These are phyloP conservation scores for Enteromius thamalakanensis DNA, from an alignment of 2,797 vertebrate species.

Conservation along the genomic window DNA sequence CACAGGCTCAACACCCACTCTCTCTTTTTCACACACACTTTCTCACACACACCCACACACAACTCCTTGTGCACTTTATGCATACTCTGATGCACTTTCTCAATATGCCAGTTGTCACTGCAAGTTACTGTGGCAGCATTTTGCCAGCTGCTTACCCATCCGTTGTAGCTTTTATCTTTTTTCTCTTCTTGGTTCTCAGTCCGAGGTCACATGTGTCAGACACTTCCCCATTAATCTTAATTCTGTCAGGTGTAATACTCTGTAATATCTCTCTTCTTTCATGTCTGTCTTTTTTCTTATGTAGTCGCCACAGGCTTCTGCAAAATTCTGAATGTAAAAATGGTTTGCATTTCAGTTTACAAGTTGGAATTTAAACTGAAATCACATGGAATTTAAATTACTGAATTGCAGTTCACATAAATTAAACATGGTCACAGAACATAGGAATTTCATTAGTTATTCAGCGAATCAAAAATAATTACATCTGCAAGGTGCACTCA, in stretches of 20 bases:
- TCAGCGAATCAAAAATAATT: background rate
- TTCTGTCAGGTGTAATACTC: slow-evolving; percentile 22
- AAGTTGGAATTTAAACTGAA: background rate
- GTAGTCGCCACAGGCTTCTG: background rate
- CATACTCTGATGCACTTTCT: slow-evolving; percentile 24
- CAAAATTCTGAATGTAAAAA: background rate
- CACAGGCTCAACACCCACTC: slow-evolving; percentile 38
- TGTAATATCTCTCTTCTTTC: background rate
- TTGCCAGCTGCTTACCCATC: slow-evolving; percentile 43
- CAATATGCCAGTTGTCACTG: slow-evolving; percentile 45
- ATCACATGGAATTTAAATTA: background rate
- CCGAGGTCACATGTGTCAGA: slow-evolving; percentile 34
- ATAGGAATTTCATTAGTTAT: background rate
- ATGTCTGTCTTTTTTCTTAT: background rate
- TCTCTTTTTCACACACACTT: slow-evolving; percentile 25
- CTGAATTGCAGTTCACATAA: background rate
- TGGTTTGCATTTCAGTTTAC: background rate
- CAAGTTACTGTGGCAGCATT: slow-evolving; percentile 20
- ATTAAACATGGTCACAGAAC: background rate
- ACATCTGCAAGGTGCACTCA: background rate
- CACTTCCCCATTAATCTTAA: slow-evolving; percentile 31
- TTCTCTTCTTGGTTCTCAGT: background rate
- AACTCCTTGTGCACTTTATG: slow-evolving; percentile 20
- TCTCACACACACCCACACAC: slow-evolving; percentile 26
- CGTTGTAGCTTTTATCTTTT: slow-evolving; percentile 16